phyloP scores from a whole-genome alignment of 64 coral and sea anemone species.

The Montipora sp. region DNA sequence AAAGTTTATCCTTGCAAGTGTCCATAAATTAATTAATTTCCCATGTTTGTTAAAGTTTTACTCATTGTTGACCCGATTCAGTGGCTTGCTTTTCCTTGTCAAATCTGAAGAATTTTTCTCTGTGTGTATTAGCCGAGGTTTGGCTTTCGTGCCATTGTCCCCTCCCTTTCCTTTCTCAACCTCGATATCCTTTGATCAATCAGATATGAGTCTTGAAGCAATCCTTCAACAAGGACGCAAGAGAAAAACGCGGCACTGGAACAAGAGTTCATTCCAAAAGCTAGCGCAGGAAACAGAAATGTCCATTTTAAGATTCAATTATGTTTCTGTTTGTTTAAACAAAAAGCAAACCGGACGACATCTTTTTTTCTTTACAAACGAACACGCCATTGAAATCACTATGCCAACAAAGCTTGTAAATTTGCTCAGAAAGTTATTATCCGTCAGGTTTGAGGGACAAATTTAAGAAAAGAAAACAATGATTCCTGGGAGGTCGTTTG shows the following conservation, averaged over 20 bases:
- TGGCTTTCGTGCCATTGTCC: constrained; percentile 8
- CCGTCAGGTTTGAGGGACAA: not conserved
- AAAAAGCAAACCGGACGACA: constrained; percentile 30
- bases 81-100: constrained; percentile 26
- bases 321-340: constrained; percentile 51
- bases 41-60: constrained; percentile 40
- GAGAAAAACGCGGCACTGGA: not conserved
- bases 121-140: not conserved
- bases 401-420: constrained; percentile 10
- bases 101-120: constrained; percentile 5
- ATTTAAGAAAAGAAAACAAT: constrained; percentile 22
- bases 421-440: not conserved
- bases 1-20: not conserved
- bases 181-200: not conserved
- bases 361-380: constrained; percentile 17
- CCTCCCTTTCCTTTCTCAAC: not conserved
- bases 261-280: not conserved
- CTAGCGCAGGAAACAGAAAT: constrained; percentile 3
- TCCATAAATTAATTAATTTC: constrained; percentile 4
- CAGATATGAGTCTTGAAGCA: not conserved
- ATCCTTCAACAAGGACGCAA: too few species aligned
- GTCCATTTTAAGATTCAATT: constrained; percentile 33
- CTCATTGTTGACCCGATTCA: not conserved
- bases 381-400: constrained; percentile 15
- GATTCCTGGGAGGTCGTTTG: constrained; percentile 14